These are phyloP conservation scores for Drosophila athabasca DNA, from an alignment of 1,140 invertebrate species.

Conservation along the genomic window DNA sequence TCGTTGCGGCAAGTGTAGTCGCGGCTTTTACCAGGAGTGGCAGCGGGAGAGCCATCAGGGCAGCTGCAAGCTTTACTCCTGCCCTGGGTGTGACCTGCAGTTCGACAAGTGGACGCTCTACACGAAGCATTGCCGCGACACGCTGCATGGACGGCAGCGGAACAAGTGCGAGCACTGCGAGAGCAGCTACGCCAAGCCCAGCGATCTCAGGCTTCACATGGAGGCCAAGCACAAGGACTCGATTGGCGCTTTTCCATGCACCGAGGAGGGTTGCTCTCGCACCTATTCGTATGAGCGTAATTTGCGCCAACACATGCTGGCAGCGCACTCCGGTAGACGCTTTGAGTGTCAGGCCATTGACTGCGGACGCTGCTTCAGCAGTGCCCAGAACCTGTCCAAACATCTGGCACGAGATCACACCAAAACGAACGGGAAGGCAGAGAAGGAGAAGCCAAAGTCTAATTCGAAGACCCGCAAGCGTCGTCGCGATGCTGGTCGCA, in stretches of 20 bases:
- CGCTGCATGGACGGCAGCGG: slow-evolving; percentile 52
- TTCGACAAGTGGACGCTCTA: slow-evolving; percentile 78
- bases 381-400: slow-evolving; percentile 70
- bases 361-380: slow-evolving; percentile 71
- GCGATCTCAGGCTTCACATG: slow-evolving; percentile 57
- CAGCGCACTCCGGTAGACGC: slow-evolving; percentile 61
- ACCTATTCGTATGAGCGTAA: slow-evolving; percentile 71
- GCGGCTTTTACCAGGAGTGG: slow-evolving; percentile 73
- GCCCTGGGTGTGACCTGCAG: slow-evolving; percentile 34
- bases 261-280: slow-evolving; percentile 54
- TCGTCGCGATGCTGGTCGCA: slow-evolving; percentile 65
- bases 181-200: slow-evolving; percentile 50
- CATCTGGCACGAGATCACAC: slow-evolving; percentile 56
- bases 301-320: slow-evolving; percentile 64
- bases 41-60: slow-evolving; percentile 66
- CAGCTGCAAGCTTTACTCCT: slow-evolving; percentile 70
- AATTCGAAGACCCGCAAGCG: slow-evolving; percentile 38
- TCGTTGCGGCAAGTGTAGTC: slow-evolving; percentile 62
- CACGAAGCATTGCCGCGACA: slow-evolving; percentile 68
- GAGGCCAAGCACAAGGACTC: slow-evolving; percentile 49
- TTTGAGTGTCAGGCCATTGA: slow-evolving; percentile 63
- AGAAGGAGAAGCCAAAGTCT: not conserved
- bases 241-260: slow-evolving; percentile 43
- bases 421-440: not conserved
- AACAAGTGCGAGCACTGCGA: slow-evolving; percentile 68